Percentiles rank a stretch among this genome's conserved stretches.
Conservation (phyloP, 2,888 invertebrate species). For the Podabrus alpinus region DNA sequence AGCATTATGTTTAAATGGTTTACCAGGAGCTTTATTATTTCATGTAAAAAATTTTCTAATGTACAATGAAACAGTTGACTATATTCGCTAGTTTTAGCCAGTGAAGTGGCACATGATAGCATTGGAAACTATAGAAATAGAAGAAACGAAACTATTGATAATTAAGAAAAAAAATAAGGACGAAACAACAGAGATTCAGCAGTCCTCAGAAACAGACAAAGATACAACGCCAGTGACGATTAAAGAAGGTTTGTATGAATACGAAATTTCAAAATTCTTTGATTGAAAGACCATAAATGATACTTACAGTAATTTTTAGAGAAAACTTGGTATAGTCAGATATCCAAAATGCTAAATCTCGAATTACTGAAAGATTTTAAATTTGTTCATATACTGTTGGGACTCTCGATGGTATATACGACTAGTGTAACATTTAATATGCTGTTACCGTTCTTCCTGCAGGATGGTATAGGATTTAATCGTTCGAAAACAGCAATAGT, state of each 20-base stretch:
- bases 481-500: conserved; percentile 65
- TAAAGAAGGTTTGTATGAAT: neutral
- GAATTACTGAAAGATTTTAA: conserved; percentile 64
- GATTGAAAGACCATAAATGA: neutral
- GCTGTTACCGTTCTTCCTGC: conserved; percentile 70
- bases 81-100: conserved; percentile 57
- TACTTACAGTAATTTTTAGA: neutral
- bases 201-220: neutral
- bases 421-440: conserved; percentile 73
- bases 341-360: conserved; percentile 63
- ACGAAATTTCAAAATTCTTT: neutral
- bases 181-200: neutral
- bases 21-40: conserved; percentile 54
- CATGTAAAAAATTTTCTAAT: conserved; percentile 57
- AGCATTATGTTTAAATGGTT: conserved; percentile 65
- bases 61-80: conserved; percentile 10
- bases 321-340: conserved; percentile 34
- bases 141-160: conserved; percentile 12
- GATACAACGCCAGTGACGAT: neutral
- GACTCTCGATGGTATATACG: conserved; percentile 68
- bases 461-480: conserved; percentile 53
- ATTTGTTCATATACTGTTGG: conserved; percentile 70
- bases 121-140: neutral
- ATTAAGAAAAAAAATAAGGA: conserved; percentile 1
- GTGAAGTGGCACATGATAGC: conserved; percentile 61